Conservation (phyloP, 2,113 vertebrate species). For the Suncus etruscus region DNA sequence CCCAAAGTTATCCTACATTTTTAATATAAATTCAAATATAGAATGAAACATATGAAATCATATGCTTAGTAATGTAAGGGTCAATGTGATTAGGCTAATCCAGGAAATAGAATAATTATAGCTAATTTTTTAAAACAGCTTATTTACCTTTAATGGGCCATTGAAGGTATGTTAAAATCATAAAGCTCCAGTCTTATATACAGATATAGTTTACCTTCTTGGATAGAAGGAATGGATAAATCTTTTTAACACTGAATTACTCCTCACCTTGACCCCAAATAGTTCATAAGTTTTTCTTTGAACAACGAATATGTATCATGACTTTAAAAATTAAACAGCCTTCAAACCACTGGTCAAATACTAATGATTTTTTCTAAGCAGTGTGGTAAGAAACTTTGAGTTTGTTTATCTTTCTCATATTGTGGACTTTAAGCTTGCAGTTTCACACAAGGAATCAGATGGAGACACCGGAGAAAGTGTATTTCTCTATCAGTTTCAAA, state of each 20-base stretch:
- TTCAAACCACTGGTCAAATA: background rate
- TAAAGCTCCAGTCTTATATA: background rate
- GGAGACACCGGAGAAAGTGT: background rate
- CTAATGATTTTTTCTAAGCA: background rate
- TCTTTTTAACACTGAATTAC: too few relatives aligned
- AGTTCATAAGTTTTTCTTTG: slow-evolving; percentile 8
- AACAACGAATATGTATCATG: background rate
- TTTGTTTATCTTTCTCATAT: background rate
- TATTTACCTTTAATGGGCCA: background rate
- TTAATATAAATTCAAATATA: background rate
- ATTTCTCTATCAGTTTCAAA: background rate
- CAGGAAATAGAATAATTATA: slow-evolving; percentile 3
- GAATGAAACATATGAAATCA: background rate
- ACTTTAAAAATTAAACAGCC: background rate
- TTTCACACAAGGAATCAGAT: too few relatives aligned
- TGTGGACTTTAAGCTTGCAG: too few relatives aligned
- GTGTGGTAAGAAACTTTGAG: background rate
- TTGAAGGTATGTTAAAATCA: background rate
- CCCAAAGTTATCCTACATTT: slow-evolving; percentile 12
- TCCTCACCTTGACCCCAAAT: too few relatives aligned
- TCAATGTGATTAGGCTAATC: too few relatives aligned
- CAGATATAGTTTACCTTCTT: background rate
- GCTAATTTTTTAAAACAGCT: background rate
- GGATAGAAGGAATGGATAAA: background rate
- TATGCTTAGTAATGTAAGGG: too few relatives aligned